phyloP scores from a whole-genome alignment of 37 sponge, comb jelly and placozoan species.

The Tethya wilhelma region DNA sequence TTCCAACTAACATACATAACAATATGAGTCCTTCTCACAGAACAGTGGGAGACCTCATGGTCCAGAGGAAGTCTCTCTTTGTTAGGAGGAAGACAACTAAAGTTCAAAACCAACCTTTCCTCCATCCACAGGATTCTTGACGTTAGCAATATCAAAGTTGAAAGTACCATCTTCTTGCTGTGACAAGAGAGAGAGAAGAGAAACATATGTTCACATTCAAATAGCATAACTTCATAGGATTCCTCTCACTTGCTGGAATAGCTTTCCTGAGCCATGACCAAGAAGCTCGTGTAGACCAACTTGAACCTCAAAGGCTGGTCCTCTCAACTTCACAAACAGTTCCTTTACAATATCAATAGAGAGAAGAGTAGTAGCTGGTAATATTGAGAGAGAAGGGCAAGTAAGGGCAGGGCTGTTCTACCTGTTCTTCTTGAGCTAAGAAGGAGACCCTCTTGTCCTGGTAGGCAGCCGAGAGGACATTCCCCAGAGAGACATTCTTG shows the following conservation, averaged over 20 bases:
- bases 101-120: conserved; percentile 67
- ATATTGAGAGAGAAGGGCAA: conserved; percentile 8
- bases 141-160: conserved; percentile 80
- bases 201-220: background rate
- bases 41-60: no score
- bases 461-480: conserved; percentile 75
- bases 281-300: conserved; percentile 92
- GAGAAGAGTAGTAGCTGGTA: background rate
- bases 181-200: background rate
- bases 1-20: no score
- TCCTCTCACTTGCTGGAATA: conserved; percentile 57
- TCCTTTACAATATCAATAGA: conserved; percentile 44
- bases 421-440: conserved; percentile 68
- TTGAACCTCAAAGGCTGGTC: conserved; percentile 90
- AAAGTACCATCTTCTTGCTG: conserved; percentile 77
- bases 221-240: background rate
- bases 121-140: conserved; percentile 71
- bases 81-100: no score
- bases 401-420: conserved; percentile 5
- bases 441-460: conserved; percentile 79
- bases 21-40: no score
- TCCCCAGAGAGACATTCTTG: conserved; percentile 95
- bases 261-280: conserved; percentile 92
- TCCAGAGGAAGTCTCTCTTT: no score
- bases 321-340: conserved; percentile 47